Conservation (phyloP, 2,113 vertebrate genomes). For the Collichthys lucidus region DNA sequence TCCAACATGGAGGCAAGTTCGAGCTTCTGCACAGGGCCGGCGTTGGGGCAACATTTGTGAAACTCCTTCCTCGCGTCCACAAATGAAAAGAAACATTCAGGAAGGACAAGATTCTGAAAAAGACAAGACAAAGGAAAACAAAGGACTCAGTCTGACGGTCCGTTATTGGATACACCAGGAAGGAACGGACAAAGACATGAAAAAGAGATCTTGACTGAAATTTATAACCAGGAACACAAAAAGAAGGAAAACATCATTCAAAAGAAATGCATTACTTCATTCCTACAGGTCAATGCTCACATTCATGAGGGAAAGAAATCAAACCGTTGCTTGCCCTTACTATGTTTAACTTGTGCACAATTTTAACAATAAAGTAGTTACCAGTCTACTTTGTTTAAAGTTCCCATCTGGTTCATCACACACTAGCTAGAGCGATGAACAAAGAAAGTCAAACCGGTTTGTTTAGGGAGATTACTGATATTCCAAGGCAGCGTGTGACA, state of each 20-base stretch:
- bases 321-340: neutral
- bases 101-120: conserved; percentile 90
- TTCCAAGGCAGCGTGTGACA: conserved; percentile 40
- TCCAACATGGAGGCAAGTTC: conserved; percentile 91
- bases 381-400: neutral
- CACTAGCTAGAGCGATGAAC: neutral
- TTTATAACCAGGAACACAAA: neutral
- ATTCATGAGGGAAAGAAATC: neutral
- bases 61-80: conserved; percentile 94
- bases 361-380: neutral
- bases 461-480: conserved; percentile 8
- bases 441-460: neutral
- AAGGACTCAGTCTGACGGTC: conserved; percentile 7
- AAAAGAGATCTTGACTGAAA: neutral
- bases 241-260: neutral
- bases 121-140: conserved; percentile 24
- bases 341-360: neutral
- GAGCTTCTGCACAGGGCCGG: conserved; percentile 86
- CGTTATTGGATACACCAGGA: neutral
- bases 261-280: neutral
- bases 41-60: conserved; percentile 88
- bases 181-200: neutral
- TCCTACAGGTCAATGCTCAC: neutral
- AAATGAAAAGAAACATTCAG: conserved; percentile 95
- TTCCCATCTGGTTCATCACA: neutral